Evolutionary conservation across 2,888 invertebrate species (phyloP).

Genomic region (Drosophila ustulata): DNA sequence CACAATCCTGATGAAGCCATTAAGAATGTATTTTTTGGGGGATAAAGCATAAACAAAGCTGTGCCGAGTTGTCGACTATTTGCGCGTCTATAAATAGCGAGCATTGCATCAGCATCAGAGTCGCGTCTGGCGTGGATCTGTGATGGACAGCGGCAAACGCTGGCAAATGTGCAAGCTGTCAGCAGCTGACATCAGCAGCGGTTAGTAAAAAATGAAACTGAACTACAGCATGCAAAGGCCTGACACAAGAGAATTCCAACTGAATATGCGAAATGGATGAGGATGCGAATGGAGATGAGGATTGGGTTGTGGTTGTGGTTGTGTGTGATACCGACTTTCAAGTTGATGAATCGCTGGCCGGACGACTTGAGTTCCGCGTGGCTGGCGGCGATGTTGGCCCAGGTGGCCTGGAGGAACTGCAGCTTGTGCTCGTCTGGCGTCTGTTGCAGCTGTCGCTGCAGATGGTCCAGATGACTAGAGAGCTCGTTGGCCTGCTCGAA

Average conservation of each 20-base stretch:
- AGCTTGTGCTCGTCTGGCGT: constrained; percentile 87
- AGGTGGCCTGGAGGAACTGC: constrained; percentile 84
- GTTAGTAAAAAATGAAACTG: constrained; percentile 42
- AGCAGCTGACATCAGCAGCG: constrained; percentile 61
- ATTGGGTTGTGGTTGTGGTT: background rate
- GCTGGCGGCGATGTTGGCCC: constrained; percentile 88
- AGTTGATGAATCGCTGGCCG: constrained; percentile 88
- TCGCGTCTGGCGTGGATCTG: constrained; percentile 30
- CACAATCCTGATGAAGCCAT: background rate
- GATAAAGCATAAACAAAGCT: constrained; percentile 25
- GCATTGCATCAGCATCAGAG: constrained; percentile 47
- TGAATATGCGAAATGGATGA: constrained; percentile 1
- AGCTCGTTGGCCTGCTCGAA: constrained; percentile 89
- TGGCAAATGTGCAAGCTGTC: constrained; percentile 63
- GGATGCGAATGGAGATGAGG: background rate
- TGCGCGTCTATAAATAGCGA: constrained; percentile 46
- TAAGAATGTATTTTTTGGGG: background rate
- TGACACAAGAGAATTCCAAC: constrained; percentile 64
- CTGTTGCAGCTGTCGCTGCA: constrained; percentile 87
- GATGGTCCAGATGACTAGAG: constrained; percentile 88
- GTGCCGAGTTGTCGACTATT: constrained; percentile 13
- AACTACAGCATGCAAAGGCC: constrained; percentile 42
- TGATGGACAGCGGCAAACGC: constrained; percentile 51
- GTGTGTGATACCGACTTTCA: constrained; percentile 84
- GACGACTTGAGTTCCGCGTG: constrained; percentile 89